A percentile compares a stretch with the other conserved stretches of the same genome.
phyloP scores from a whole-genome alignment of 2,888 invertebrate genomes.

The Zygothrica quintamaculata region DNA sequence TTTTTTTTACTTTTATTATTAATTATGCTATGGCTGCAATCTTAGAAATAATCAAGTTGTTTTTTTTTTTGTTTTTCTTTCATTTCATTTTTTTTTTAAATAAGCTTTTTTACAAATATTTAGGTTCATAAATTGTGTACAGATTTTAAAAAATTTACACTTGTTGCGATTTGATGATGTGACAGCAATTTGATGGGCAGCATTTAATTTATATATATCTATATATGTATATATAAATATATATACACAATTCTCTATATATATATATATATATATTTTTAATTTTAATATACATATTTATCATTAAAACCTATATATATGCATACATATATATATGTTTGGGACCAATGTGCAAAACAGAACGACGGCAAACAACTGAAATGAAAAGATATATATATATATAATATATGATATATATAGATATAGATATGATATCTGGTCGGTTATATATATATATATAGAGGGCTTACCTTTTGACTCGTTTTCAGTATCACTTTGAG shows the following conservation, averaged over 20 bases:
- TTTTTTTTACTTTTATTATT: too few relatives aligned
- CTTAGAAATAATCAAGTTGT: conserved; percentile 6
- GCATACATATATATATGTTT: too few relatives aligned
- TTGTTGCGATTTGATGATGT: conserved; percentile 57
- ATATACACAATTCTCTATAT: conserved; percentile 22
- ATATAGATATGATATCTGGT: not conserved
- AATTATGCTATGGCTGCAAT: not conserved
- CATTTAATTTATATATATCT: conserved; percentile 48
- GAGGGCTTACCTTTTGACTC: conserved; percentile 45
- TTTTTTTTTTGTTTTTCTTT: conserved; percentile 6
- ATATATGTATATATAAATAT: conserved; percentile 30
- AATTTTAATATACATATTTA: too few relatives aligned
- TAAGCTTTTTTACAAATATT: conserved; percentile 58
- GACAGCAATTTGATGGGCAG: conserved; percentile 72
- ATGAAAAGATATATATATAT: conserved; percentile 2
- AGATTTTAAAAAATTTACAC: conserved; percentile 67
- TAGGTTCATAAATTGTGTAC: conserved; percentile 41
- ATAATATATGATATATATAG: not conserved
- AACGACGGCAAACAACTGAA: conserved; percentile 66
- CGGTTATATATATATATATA: too few relatives aligned
- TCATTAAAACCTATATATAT: too few relatives aligned
- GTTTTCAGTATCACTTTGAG: conserved; percentile 35
- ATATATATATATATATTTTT: too few relatives aligned
- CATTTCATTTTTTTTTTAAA: conserved; percentile 40
- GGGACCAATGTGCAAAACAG: conserved; percentile 54